Conservation (phyloP, 2,113 vertebrate species). For the Clarias gariepinus region DNA sequence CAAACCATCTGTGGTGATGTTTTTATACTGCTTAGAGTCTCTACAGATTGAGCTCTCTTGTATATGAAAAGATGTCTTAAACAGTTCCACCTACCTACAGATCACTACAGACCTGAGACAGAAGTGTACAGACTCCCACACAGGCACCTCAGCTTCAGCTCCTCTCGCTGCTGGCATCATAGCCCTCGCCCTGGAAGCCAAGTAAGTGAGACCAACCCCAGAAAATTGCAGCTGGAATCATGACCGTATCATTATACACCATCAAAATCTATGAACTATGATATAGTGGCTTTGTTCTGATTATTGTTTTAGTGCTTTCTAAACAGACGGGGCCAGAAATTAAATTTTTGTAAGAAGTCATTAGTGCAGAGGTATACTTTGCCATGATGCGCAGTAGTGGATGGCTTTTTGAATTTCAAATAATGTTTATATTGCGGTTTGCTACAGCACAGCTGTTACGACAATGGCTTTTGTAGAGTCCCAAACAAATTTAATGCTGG, state of each 20-base stretch:
- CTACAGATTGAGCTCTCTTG: background rate
- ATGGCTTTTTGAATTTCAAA: background rate
- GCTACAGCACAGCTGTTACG: background rate
- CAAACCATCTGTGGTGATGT: background rate
- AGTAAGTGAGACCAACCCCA: constrained; percentile 74
- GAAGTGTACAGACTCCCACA: constrained; percentile 95
- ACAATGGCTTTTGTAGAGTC: background rate
- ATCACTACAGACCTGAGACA: constrained; percentile 94
- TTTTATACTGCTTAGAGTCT: background rate
- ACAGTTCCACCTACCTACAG: constrained; percentile 61
- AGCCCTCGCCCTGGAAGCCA: constrained; percentile 93
- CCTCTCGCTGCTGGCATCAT: constrained; percentile 96
- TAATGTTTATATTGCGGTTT: background rate
- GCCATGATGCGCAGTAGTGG: no score
- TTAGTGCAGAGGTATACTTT: background rate
- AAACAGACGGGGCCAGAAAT: background rate
- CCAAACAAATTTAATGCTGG: background rate
- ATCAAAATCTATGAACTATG: background rate
- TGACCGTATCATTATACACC: background rate
- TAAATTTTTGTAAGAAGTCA: background rate
- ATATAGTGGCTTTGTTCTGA: background rate
- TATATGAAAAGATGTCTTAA: background rate
- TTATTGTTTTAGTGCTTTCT: background rate
- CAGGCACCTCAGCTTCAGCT: constrained; percentile 91
- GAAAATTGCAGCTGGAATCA: background rate